Evolutionary conservation across 2,797 vertebrate species (phyloP).

Genomic region (Myotis pilosus): DNA sequence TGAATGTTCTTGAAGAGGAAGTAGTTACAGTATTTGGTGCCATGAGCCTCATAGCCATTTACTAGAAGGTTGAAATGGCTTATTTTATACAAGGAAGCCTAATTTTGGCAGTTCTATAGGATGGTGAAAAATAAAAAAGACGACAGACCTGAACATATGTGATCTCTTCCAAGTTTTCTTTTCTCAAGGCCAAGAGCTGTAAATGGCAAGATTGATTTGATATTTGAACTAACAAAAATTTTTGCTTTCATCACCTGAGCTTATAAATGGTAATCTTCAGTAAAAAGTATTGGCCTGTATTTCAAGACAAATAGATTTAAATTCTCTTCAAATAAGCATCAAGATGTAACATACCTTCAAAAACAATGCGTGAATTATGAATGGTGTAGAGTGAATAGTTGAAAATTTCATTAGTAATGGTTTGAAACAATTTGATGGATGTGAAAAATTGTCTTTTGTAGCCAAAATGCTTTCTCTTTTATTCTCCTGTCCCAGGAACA

Average conservation of each 20-base stretch:
- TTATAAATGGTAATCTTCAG: not conserved
- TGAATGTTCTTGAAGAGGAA: not conserved
- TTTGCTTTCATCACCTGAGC: not conserved
- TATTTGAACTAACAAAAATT: slow-evolving; percentile 41
- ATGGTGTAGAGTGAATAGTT: not conserved
- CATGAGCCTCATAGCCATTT: not conserved
- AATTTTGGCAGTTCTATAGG: not conserved
- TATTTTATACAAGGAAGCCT: not conserved
- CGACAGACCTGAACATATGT: not conserved
- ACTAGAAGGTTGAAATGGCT: not conserved
- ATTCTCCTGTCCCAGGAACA: not conserved
- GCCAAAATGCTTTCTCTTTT: not conserved
- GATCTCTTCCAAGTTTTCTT: not conserved
- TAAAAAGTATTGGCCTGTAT: not conserved
- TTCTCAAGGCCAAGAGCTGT: not conserved
- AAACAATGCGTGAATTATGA: not conserved
- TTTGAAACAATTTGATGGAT: slow-evolving; percentile 43
- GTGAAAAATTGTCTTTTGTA: slow-evolving; percentile 17
- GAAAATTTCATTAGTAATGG: slow-evolving; percentile 35
- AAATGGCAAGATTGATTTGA: slow-evolving; percentile 41
- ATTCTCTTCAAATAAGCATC: slow-evolving; percentile 30
- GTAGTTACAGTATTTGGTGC: not conserved
- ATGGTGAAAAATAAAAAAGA: not conserved
- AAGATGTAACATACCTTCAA: not conserved
- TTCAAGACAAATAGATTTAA: slow-evolving; percentile 43